A percentile compares a stretch with the other conserved stretches of the same genome.
Evolutionary conservation across 2,888 invertebrate species (phyloP).

Genomic region (Argyra leucocephala): DNA sequence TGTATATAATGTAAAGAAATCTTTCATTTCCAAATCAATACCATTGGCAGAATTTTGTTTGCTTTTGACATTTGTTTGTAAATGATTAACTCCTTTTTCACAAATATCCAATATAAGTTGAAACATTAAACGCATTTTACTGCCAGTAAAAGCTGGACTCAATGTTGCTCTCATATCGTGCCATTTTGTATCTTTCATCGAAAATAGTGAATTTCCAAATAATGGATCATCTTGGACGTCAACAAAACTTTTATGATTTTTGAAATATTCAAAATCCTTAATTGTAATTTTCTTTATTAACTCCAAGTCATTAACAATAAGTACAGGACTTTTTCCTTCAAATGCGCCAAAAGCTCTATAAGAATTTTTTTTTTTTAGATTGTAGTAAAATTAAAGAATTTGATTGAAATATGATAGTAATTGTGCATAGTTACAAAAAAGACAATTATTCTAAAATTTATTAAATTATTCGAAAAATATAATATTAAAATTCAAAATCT

Average conservation of each 20-base stretch:
- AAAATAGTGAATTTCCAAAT: slow-evolving; percentile 18
- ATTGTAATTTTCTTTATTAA: slow-evolving; percentile 20
- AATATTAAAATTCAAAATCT: no score
- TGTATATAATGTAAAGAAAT: slow-evolving; percentile 32
- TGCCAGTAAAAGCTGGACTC: slow-evolving; percentile 35
- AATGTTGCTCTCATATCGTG: slow-evolving; percentile 32
- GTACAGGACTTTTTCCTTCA: not conserved
- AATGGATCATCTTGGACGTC: slow-evolving; percentile 36
- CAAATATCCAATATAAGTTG: slow-evolving; percentile 27
- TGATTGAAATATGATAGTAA: no score
- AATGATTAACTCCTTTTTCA: slow-evolving; percentile 25
- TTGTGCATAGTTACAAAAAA: no score
- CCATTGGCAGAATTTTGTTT: slow-evolving; percentile 4
- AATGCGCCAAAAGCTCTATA: slow-evolving; percentile 11
- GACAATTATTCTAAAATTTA: no score
- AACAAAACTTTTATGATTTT: slow-evolving; percentile 25
- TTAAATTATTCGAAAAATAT: no score
- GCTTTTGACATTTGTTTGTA: slow-evolving; percentile 16
- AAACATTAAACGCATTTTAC: slow-evolving; percentile 36
- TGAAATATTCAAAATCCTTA: slow-evolving; percentile 20
- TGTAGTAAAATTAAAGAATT: no score
- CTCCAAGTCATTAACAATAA: slow-evolving; percentile 39
- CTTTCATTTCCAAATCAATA: slow-evolving; percentile 28
- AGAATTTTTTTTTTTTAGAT: no score
- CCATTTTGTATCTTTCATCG: slow-evolving; percentile 27